phyloP scores from a whole-genome alignment of 2,113 vertebrate species.

The Oceanodroma tethys region DNA sequence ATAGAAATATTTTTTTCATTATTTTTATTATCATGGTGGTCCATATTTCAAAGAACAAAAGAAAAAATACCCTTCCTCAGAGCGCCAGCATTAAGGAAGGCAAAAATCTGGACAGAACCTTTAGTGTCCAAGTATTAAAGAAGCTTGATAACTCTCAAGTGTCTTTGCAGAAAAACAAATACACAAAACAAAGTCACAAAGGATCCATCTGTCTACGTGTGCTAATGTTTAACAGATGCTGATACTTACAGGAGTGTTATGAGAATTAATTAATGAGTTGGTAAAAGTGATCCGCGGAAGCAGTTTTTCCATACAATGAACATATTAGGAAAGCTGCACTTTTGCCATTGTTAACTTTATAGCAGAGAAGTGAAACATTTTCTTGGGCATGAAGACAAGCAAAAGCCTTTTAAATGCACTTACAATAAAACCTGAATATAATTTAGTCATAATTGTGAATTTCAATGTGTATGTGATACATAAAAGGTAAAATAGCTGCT shows the following conservation, averaged over 20 bases:
- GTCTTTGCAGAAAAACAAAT: slow-evolving; percentile 6
- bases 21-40: not conserved
- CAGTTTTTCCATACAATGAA: not conserved
- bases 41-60: not conserved
- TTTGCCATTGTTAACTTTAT: not conserved
- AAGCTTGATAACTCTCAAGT: not conserved
- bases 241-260: not conserved
- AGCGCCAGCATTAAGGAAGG: not conserved
- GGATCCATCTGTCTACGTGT: not conserved
- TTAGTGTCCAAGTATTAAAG: not conserved
- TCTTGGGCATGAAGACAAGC: not conserved
- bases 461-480: not conserved
- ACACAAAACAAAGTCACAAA: not conserved
- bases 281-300: not conserved
- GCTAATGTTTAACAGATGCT: slow-evolving; percentile 34
- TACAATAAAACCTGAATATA: not conserved
- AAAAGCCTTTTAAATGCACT: not conserved
- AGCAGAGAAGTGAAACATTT: not conserved
- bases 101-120: not conserved
- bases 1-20: not conserved
- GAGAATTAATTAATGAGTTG: slow-evolving; percentile 36
- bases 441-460: not conserved
- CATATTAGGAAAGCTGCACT: not conserved
- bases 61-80: not conserved
- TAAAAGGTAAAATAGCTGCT: not conserved